Evolutionary conservation across 2,113 vertebrate genomes (phyloP).

Genomic region (Tapirus terrestris): DNA sequence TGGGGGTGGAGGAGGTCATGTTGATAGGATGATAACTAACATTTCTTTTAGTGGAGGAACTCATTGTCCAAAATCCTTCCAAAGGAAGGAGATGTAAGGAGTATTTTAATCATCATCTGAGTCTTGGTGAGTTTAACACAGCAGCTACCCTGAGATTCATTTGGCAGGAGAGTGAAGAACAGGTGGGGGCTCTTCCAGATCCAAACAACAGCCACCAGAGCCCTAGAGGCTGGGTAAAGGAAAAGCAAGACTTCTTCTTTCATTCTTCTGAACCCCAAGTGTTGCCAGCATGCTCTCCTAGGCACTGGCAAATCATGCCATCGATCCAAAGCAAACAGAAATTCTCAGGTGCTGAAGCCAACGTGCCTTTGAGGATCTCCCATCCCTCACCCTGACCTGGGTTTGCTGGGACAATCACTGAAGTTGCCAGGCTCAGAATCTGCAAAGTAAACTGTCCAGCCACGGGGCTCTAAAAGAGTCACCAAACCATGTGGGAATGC

Average conservation of each 20-base stretch:
- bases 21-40: not conserved
- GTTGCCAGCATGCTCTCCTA: not conserved
- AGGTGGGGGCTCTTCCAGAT: not conserved
- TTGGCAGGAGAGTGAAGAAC: not conserved
- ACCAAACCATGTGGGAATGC: not conserved
- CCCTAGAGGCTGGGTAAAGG: not conserved
- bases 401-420: not conserved
- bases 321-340: not conserved
- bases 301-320: not conserved
- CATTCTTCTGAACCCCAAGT: not conserved
- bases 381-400: not conserved
- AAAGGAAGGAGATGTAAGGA: not conserved
- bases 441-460: not conserved
- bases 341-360: no score
- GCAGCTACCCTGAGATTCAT: not conserved
- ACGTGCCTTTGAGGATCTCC: not conserved
- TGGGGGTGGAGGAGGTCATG: not conserved
- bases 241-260: not conserved
- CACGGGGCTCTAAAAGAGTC: no score
- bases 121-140: not conserved
- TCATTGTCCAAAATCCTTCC: not conserved
- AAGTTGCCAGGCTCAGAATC: not conserved
- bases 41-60: not conserved
- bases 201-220: not conserved
- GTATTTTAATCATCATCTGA: not conserved